Conservation (phyloP, 2,113 vertebrate genomes). For the Poicephalus meyeri region DNA sequence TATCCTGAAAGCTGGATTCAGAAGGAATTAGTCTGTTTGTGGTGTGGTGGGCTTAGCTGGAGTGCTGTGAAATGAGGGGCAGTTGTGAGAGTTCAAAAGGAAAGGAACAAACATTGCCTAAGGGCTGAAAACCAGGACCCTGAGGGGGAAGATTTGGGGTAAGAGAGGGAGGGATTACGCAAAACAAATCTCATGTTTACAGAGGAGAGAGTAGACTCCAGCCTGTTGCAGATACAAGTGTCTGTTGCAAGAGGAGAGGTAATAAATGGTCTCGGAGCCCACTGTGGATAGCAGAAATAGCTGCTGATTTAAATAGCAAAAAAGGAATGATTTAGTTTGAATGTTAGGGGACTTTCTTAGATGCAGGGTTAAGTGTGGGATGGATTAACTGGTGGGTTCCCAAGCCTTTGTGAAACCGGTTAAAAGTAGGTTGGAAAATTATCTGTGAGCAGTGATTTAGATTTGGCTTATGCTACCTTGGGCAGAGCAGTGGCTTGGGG, state of each 20-base stretch:
- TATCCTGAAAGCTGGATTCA: neutral
- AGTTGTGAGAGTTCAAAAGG: neutral
- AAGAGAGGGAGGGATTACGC: neutral
- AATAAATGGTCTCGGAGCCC: neutral
- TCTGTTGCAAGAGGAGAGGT: neutral
- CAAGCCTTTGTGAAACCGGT: neutral
- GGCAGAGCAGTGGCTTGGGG: neutral
- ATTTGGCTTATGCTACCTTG: neutral
- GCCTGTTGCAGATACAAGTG: neutral
- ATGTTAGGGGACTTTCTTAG: neutral
- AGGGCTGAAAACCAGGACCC: neutral
- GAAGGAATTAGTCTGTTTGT: neutral
- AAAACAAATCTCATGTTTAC: neutral
- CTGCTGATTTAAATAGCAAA: neutral
- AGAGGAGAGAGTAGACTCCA: neutral
- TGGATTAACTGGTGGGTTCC: neutral
- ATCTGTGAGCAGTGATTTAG: neutral
- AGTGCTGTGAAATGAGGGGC: neutral
- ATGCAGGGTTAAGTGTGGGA: neutral
- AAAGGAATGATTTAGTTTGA: neutral
- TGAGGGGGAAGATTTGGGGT: neutral
- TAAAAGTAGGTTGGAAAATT: slow-evolving; percentile 5
- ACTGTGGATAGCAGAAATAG: neutral
- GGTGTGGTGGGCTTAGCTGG: neutral
- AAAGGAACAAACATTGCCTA: neutral